A percentile compares a stretch with the other conserved stretches of the same genome.
Conservation (phyloP, 2,113 vertebrate species). For the Motacilla tschutschensis region DNA sequence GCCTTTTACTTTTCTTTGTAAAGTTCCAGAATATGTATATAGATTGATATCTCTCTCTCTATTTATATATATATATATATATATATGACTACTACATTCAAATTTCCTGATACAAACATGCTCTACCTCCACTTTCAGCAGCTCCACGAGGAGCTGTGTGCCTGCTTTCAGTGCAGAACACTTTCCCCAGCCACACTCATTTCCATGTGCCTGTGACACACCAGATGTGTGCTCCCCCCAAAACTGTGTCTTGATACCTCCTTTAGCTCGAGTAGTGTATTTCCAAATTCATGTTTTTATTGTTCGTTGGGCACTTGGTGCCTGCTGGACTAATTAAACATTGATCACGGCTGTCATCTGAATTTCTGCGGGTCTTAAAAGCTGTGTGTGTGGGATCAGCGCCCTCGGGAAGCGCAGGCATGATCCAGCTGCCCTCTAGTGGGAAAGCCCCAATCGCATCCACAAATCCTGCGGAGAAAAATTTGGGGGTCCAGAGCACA, state of each 20-base stretch:
- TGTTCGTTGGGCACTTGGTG: neutral
- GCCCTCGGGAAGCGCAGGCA: neutral
- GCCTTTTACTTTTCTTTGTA: neutral
- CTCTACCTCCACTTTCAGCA: neutral
- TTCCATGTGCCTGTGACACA: neutral
- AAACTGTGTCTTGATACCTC: neutral
- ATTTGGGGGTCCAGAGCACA: neutral
- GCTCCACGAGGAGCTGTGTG: neutral
- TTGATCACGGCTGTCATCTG: fast-evolving
- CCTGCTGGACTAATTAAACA: neutral
- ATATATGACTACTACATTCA: neutral
- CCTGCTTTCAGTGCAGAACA: neutral
- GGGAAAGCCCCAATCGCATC: neutral
- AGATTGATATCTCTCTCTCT: neutral
- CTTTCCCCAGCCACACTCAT: neutral
- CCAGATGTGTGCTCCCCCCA: neutral
- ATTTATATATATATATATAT: neutral
- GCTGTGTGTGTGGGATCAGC: neutral
- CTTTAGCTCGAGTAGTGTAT: neutral
- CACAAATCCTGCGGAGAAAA: neutral
- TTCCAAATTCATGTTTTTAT: neutral
- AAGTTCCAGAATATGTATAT: neutral
- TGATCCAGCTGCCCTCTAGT: slow-evolving; percentile 33
- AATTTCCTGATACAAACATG: neutral
- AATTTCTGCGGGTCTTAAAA: neutral